Conservation (phyloP, 1,140 invertebrate genomes). For the Saccostrea glomerata region DNA sequence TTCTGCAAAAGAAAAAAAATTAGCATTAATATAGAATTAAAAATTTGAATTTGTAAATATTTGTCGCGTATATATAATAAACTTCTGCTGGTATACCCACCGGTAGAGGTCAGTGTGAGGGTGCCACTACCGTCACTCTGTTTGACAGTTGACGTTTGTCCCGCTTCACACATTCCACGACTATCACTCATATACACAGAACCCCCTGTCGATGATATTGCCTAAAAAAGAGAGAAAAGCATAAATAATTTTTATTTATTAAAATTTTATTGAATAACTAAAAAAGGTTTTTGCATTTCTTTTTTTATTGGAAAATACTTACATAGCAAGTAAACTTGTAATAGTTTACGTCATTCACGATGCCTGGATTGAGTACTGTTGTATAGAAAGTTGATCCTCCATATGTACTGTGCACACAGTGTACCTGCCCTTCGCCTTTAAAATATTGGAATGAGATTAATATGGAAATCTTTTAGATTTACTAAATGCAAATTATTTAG, state of each 20-base stretch:
- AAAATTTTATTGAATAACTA: background rate
- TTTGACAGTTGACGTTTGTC: slow-evolving; percentile 40
- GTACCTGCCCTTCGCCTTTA: background rate
- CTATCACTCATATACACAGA: slow-evolving; percentile 37
- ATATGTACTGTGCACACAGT: slow-evolving; percentile 16
- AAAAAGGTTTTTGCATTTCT: background rate
- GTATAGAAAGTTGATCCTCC: slow-evolving; percentile 6
- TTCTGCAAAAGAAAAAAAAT: slow-evolving; percentile 28
- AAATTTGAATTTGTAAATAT: background rate
- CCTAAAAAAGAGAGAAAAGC: background rate
- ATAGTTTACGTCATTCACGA: slow-evolving; percentile 32
- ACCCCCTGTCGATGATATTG: background rate
- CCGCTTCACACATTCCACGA: slow-evolving; percentile 38
- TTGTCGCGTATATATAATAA: background rate
- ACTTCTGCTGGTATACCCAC: background rate
- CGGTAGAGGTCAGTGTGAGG: background rate
- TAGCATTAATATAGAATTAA: background rate
- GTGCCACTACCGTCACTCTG: slow-evolving; percentile 40
- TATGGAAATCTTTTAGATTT: background rate
- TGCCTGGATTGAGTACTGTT: slow-evolving; percentile 29
- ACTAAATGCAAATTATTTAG: background rate
- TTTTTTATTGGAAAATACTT: background rate
- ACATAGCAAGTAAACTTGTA: slow-evolving; percentile 42
- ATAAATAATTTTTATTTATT: background rate
- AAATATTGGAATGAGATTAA: background rate